A percentile compares a stretch with the other conserved stretches of the same genome.
These are phyloP conservation scores for Microvelia longipes DNA, from an alignment of 1,140 invertebrate genomes.

Conservation along the genomic window DNA sequence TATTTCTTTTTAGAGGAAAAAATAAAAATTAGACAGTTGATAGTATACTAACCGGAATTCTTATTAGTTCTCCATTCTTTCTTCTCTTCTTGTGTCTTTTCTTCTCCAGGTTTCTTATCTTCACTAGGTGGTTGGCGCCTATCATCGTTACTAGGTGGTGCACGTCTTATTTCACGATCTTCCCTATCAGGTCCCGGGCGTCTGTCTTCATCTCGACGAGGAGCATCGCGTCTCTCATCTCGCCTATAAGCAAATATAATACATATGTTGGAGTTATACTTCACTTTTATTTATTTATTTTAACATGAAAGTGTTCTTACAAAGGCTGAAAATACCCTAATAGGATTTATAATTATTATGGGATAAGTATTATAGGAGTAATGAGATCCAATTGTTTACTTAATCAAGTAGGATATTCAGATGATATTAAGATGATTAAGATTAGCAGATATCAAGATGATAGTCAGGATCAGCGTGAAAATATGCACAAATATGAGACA, in stretches of 20 bases:
- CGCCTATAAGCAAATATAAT: not conserved
- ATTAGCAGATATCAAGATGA: too few relatives aligned
- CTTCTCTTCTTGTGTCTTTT: not conserved
- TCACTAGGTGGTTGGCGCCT: not conserved
- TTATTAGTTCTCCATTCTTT: slow-evolving; percentile 2
- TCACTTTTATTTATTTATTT: not conserved
- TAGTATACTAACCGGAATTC: not conserved
- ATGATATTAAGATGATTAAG: too few relatives aligned
- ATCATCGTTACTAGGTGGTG: slow-evolving; percentile 19
- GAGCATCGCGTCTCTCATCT: not conserved
- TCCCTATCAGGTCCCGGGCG: slow-evolving; percentile 12
- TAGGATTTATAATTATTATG: too few relatives aligned
- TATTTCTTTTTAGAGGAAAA: not conserved
- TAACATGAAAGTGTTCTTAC: too few relatives aligned
- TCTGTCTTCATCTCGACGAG: slow-evolving; percentile 10
- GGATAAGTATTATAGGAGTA: too few relatives aligned
- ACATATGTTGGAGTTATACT: not conserved
- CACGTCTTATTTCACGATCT: slow-evolving; percentile 11
- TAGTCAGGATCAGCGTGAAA: too few relatives aligned
- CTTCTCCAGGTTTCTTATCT: not conserved
- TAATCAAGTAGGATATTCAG: too few relatives aligned
- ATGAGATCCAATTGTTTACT: too few relatives aligned
- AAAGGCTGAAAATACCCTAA: too few relatives aligned
- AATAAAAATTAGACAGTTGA: too few relatives aligned
- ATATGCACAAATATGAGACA: too few relatives aligned